Evolutionary conservation across 2,888 invertebrate species (phyloP).

Genomic region (Mythimna pallens): DNA sequence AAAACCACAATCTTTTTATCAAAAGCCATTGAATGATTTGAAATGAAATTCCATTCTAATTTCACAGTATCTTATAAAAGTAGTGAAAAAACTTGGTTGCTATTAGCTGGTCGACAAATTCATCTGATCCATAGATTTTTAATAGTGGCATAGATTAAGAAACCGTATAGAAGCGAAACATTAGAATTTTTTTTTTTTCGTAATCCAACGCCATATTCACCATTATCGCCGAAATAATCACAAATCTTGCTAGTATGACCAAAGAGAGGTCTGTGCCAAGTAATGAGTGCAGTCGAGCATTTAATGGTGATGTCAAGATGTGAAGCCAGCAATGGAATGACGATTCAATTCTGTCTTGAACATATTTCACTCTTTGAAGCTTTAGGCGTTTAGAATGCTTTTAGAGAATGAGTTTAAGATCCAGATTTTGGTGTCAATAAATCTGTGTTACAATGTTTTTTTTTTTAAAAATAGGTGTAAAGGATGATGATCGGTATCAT

Average conservation of each 20-base stretch:
- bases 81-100: conserved; percentile 46
- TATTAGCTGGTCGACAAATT: conserved; percentile 53
- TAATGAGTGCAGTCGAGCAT: too few relatives aligned
- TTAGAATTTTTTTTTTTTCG: not conserved
- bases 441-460: too few relatives aligned
- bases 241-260: not conserved
- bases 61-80: conserved; percentile 54
- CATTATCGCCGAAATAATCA: not conserved
- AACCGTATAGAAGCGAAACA: not conserved
- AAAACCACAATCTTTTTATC: conserved; percentile 12
- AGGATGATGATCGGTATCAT: too few relatives aligned
- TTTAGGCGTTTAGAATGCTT: not conserved
- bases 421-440: too few relatives aligned
- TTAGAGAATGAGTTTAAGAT: too few relatives aligned
- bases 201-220: not conserved
- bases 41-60: conserved; percentile 61
- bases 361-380: not conserved
- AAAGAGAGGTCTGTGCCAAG: not conserved
- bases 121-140: conserved; percentile 52
- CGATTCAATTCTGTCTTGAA: not conserved
- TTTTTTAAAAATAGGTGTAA: too few relatives aligned
- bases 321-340: not conserved
- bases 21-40: conserved; percentile 30
- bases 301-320: not conserved
- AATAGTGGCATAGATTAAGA: conserved; percentile 29